Evolutionary conservation across 2,888 invertebrate species (phyloP), one percentile per base, ranked within the genome.

Genomic region (Nudaria mundana): DNA sequence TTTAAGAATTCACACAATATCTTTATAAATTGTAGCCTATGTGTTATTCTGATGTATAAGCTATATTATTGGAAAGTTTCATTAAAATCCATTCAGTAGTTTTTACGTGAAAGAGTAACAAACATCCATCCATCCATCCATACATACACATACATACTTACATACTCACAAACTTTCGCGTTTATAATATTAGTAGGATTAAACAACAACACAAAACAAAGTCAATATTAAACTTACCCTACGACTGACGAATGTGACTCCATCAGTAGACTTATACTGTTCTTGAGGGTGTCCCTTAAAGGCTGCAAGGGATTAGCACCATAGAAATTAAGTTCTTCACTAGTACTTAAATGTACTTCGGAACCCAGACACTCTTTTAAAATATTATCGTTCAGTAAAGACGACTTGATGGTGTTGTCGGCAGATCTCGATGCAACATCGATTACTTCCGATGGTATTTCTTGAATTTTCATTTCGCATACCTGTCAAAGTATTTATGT

Each of bases 201-300:
- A n/a, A n/a, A n/a, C n/a, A n/a, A 5, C 4, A 28, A 2, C 24
- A 11, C 3, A 15, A 5, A n/a, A 12, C 5, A 18, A 11, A 2
- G 7, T 8, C 8, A 5, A 12, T 2, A 5, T 15, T 23, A 12
- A 5, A 61, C 66, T 54, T 46, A 81, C 85, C 75, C 77, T 23
- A 63, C 58, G 6, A 69, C 60, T 1, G 76, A 75, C 1, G 81
- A 71, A 10, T 54, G 63, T 0, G 86, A 82, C 32, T 79, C 87
- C 84, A 87, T 83, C 1, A 88, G 64, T 16, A 88, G 50, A 44
- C 77, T 83, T 48, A 88, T 87, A 42, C 86, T 86, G 40, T 88
- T 84, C 60, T 87, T 87, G 32, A 89, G 53, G 0, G 88, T 73
- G 15, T 88, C 88, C n/a, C 88, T 63, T 5, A 89, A 56, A 0